Evolutionary conservation across 2,888 invertebrate genomes (phyloP), one percentile per base, ranked within the genome.

Genomic region (Napeogenes sylphis): DNA sequence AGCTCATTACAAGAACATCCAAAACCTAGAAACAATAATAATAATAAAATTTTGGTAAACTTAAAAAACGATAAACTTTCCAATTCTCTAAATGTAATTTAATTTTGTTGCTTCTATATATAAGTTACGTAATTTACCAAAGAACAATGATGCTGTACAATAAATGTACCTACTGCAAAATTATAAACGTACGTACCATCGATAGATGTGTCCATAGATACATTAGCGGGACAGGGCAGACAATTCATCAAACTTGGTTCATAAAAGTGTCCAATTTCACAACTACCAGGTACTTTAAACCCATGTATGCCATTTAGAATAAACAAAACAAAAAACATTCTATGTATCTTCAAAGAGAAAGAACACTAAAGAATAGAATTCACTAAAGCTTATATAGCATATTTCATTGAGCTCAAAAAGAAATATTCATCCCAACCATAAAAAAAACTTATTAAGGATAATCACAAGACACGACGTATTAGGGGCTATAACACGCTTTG

Each of bases 1-100:
- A 83, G 80, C 1, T 80, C 81, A 4, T 80, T 80, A 62, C 90
- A 90, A 0, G 68, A 63, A 63, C 90, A 90, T 0, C 81, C 76
- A 35, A 87, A 87, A 30, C 90, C 90, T 90, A 68, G 3, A 68
- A 21, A 21, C 21, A 1, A 21, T 21, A 21, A 13, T 13, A 59
- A 30, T 38, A 42, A 45, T 10, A 60, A 58, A 46, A 10, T 42
- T 35, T 1, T 6, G 6, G 1, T n/a, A n/a, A n/a, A n/a, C n/a
- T n/a, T n/a, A 8, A 1, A 10, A 42, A 35, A 35, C 6, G 6
- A 35, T 6, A 6, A 35, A 35, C n/a, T 2, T 35, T 35, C 21
- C 21, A 21, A 21, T 21, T 21, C 21, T 21, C 21, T 21, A 1
- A 21, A 21, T 21, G 21, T 21, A 21, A 21, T 0, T 21, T 1